These are phyloP conservation scores for Aporophyla lueneburgensis DNA, from an alignment of 2,888 invertebrate species.

Conservation along the genomic window DNA sequence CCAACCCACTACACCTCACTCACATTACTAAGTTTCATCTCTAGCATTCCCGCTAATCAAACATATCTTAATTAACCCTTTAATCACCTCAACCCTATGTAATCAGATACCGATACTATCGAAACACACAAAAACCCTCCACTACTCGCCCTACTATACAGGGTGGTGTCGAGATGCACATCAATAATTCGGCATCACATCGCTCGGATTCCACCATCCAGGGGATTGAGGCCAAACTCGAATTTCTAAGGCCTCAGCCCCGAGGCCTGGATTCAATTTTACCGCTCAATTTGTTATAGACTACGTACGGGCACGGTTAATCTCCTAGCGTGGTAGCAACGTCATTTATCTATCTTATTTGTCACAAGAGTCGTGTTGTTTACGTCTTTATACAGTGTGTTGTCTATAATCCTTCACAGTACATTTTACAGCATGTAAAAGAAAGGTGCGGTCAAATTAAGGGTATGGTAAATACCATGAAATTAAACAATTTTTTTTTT, in stretches of 20 bases:
- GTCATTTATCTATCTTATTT: conserved; percentile 59
- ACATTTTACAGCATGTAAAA: neutral
- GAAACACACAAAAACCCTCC: conserved; percentile 27
- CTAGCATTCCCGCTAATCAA: neutral
- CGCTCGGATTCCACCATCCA: conserved; percentile 70
- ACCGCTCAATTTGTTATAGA: conserved; percentile 66
- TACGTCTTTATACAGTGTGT: neutral
- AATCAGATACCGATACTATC: conserved; percentile 26
- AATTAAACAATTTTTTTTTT: no score
- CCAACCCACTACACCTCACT: neutral
- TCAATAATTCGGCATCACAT: conserved; percentile 80
- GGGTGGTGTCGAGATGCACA: conserved; percentile 61
- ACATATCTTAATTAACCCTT: conserved; percentile 20
- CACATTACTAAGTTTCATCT: neutral
- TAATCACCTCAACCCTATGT: conserved; percentile 1
- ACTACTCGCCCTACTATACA: conserved; percentile 31
- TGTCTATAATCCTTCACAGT: neutral
- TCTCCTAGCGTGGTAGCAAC: conserved; percentile 25
- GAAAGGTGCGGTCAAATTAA: no score
- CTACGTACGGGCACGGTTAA: conserved; percentile 51
- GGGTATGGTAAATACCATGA: no score
- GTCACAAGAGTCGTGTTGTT: conserved; percentile 6
- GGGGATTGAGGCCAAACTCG: conserved; percentile 66
- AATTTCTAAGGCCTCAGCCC: conserved; percentile 67
- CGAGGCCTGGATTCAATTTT: conserved; percentile 65